A percentile compares a stretch with the other conserved stretches of the same genome.
phyloP scores from a whole-genome alignment of 2,113 vertebrate species.

The Nothoprocta pentlandii region DNA sequence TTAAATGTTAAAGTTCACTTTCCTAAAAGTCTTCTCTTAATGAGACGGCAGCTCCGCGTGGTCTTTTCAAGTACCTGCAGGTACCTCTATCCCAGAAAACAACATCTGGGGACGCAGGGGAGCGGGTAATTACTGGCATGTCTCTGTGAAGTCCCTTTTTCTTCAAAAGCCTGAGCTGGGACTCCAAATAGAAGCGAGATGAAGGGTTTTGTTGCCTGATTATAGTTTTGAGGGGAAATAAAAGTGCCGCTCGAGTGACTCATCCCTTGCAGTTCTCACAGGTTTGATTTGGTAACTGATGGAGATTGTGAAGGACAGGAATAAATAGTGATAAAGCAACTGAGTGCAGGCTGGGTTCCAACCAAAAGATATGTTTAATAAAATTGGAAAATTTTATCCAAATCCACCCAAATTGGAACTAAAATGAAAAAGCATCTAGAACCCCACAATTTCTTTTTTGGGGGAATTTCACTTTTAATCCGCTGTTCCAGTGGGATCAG shows the following conservation, averaged over 20 bases:
- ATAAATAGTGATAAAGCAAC: conserved; percentile 63
- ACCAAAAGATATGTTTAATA: conserved; percentile 50
- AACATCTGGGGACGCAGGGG: conserved; percentile 40
- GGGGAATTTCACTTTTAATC: not conserved
- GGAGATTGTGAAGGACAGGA: conserved; percentile 61
- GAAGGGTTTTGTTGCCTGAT: conserved; percentile 43
- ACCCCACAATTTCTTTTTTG: not conserved
- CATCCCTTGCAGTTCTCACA: conserved; percentile 6
- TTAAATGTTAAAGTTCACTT: conserved; percentile 66
- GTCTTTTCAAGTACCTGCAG: conserved; percentile 44
- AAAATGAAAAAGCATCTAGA: not conserved
- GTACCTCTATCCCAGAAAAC: conserved; percentile 37
- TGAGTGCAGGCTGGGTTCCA: not conserved
- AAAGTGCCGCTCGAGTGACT: conserved; percentile 53
- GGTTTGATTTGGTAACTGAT: conserved; percentile 60
- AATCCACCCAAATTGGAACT: not conserved
- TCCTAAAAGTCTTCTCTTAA: conserved; percentile 52
- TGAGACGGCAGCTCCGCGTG: not conserved
- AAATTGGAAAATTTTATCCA: not conserved
- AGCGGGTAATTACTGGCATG: conserved; percentile 62
- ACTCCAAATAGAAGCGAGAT: conserved; percentile 14
- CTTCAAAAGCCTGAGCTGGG: not conserved
- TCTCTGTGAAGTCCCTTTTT: conserved; percentile 44
- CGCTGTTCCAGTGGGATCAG: not conserved
- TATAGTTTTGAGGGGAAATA: conserved; percentile 46